Evolutionary conservation across 1,140 invertebrate genomes (phyloP), one percentile per base, ranked within the genome.

Genomic region (Heliothis virescens): DNA sequence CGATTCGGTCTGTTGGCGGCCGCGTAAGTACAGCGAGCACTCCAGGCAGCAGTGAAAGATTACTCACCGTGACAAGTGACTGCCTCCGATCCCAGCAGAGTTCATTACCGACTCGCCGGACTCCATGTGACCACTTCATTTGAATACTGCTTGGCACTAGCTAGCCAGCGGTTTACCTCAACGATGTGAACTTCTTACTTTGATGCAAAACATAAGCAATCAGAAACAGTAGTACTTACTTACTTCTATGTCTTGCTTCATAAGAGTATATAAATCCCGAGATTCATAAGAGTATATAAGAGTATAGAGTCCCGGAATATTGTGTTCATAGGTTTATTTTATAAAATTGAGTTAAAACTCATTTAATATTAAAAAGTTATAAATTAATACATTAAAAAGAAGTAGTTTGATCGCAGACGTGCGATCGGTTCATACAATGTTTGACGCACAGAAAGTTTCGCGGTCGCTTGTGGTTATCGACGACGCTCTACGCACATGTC

Each of bases 31-130:
- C 21, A 26, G 21, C 21, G 1, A 1, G 21, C 21, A 26, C 21
- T 26, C 21, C 60, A 53, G 2, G 21, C 41, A 74, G 29, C 41
- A 74, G 53, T 75, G 60, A 55, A 77, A 77, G 74, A 77, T 77
- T 77, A 77, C 48, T 34, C 50, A 65, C 10, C 60, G 74, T 77
- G 74, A 65, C 74, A 77, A 53, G 74, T 77, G 74, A 77, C 67
- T 71, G 52, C 72, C 29, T 62, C 57, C 48, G 72, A 60, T 74
- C 34, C 72, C 34, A 21, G 11, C 60, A 34, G 74, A 76, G 57
- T 76, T 76, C 48, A 65, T 63, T 76, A 76, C 74, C 26, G 74
- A 34, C 34, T 29, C 74, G 41, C 74, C 74, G 59, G 41, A 52
- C 16, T 29, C 59, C n/a, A 21, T 53, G 59, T 53, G 60, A 76